These are phyloP conservation scores for Coenobita brevimanus DNA, from an alignment of 1,140 invertebrate species.

Conservation along the genomic window DNA sequence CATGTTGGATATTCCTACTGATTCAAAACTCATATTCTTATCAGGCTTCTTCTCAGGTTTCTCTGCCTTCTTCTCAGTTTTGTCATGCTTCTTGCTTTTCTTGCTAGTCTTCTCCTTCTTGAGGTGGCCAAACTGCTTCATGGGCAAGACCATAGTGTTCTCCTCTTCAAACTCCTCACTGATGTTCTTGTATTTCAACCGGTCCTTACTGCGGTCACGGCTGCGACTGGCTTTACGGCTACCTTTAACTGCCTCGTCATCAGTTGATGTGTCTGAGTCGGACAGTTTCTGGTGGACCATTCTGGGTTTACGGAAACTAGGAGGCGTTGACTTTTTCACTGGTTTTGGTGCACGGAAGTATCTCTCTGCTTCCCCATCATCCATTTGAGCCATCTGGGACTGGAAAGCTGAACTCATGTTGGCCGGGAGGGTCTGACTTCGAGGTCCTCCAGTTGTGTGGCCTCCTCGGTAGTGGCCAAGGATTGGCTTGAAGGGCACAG, in stretches of 20 bases:
- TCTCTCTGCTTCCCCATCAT: conserved; percentile 70
- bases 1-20: conserved; percentile 83
- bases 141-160: conserved; percentile 64
- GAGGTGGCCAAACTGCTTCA: conserved; percentile 66
- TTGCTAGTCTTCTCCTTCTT: conserved; percentile 74
- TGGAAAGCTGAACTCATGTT: conserved; percentile 65
- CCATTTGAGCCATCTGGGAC: conserved; percentile 64
- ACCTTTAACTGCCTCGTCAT: conserved; percentile 36
- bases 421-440: conserved; percentile 62
- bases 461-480: conserved; percentile 69
- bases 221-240: conserved; percentile 50
- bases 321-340: conserved; percentile 70
- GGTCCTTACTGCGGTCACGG: conserved; percentile 66
- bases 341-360: conserved; percentile 71
- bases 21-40: conserved; percentile 53
- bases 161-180: conserved; percentile 69
- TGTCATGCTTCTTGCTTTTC: conserved; percentile 61
- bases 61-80: conserved; percentile 69
- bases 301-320: conserved; percentile 67
- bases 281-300: conserved; percentile 67
- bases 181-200: conserved; percentile 69
- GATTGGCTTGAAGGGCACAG: conserved; percentile 78
- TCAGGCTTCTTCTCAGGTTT: conserved; percentile 72
- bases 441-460: conserved; percentile 1
- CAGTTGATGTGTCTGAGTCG: conserved; percentile 59